A percentile compares a stretch with the other conserved stretches of the same genome.
phyloP scores from a whole-genome alignment of 2,113 vertebrate species.

The Rhegmatorhina hoffmannsi region DNA sequence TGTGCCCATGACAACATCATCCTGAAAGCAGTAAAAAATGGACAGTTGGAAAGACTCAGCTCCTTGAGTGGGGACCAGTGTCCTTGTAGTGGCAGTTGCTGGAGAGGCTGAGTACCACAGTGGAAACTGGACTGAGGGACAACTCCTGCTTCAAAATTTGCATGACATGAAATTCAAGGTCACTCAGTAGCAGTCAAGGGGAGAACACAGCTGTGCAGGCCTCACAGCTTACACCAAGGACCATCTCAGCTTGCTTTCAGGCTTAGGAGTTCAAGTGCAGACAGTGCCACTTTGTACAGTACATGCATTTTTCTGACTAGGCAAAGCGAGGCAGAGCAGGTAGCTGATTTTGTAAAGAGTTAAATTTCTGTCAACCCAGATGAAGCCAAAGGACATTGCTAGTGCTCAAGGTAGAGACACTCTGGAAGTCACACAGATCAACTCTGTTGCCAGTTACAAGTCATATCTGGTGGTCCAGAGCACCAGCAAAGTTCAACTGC shows the following conservation, averaged over 20 bases:
- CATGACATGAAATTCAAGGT: not conserved
- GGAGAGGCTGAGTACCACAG: not conserved
- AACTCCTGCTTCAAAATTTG: not conserved
- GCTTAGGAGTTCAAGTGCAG: not conserved
- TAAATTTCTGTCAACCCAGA: not conserved
- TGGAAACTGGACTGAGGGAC: not conserved
- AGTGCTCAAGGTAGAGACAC: not conserved
- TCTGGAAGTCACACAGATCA: not conserved
- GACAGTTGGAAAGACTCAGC: not conserved
- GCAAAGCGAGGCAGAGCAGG: not conserved
- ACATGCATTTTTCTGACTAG: not conserved
- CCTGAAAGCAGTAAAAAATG: conserved; percentile 40
- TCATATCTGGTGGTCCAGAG: not conserved
- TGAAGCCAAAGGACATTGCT: not conserved
- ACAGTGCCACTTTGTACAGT: not conserved
- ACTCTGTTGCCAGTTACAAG: not conserved
- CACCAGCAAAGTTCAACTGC: not conserved
- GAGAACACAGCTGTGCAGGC: not conserved
- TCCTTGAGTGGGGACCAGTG: not conserved
- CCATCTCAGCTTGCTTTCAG: not conserved
- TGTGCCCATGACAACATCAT: conserved; percentile 61
- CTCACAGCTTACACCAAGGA: not conserved
- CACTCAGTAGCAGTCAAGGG: not conserved
- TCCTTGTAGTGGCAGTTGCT: not conserved
- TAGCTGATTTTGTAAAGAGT: not conserved